Conservation (phyloP, 2,113 vertebrate species). For the Rhea pennata region DNA sequence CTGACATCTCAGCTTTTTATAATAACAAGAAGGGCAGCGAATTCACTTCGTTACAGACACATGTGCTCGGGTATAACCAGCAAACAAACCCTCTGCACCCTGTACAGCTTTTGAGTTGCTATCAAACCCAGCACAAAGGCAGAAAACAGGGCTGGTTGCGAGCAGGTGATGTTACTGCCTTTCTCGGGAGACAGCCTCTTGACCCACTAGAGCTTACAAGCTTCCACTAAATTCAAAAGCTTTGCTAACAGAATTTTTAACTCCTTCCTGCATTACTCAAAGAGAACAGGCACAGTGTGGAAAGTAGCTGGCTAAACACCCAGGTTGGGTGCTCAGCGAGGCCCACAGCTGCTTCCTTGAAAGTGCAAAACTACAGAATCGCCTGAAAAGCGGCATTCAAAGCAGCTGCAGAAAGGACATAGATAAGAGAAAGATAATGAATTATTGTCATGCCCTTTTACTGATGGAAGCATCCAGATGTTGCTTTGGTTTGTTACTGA, state of each 20-base stretch:
- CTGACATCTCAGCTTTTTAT: conserved; percentile 23
- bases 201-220: not conserved
- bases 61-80: not conserved
- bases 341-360: not conserved
- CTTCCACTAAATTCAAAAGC: not conserved
- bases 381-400: not conserved
- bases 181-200: conserved; percentile 1
- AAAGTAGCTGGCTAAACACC: not conserved
- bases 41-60: not conserved
- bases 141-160: not conserved
- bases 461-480: fast-evolving
- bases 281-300: not conserved
- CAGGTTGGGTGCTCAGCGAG: not conserved
- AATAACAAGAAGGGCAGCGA: not conserved
- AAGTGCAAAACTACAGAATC: not conserved
- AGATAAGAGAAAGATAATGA: not conserved
- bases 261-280: not conserved
- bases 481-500: not conserved
- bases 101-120: not conserved
- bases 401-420: fast-evolving
- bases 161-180: not conserved
- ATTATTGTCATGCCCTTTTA: not conserved
- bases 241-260: not conserved
- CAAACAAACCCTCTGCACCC: not conserved
- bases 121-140: not conserved